A percentile compares a stretch with the other conserved stretches of the same genome.
These are phyloP conservation scores for Villa cingulata DNA, from an alignment of 2,888 invertebrate genomes.

Conservation along the genomic window DNA sequence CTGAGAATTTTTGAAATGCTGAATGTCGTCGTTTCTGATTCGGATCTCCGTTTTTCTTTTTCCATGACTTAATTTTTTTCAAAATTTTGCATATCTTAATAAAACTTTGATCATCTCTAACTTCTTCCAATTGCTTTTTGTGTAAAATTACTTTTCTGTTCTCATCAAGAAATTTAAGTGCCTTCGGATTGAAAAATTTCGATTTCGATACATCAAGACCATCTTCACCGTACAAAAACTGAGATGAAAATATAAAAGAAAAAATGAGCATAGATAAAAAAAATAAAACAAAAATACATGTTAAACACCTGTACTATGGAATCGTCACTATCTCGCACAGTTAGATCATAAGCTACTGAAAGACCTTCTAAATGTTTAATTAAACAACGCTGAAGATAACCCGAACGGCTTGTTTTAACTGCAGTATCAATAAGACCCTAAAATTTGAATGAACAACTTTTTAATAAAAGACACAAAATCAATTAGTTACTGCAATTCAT, in stretches of 20 bases:
- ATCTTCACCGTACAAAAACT: conserved; percentile 89
- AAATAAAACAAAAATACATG: background rate
- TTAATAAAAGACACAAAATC: background rate
- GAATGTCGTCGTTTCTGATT: conserved; percentile 34
- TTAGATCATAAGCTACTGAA: conserved; percentile 82
- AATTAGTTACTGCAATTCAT: conserved; percentile 15
- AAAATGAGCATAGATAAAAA: background rate
- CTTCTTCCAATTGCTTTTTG: conserved; percentile 40
- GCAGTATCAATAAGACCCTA: conserved; percentile 97
- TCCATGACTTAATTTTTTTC: conserved; percentile 50
- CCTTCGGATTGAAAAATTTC: conserved; percentile 64
- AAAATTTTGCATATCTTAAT: conserved; percentile 41
- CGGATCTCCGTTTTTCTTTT: conserved; percentile 40
- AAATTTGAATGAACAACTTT: conserved; percentile 6
- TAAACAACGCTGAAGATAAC: conserved; percentile 92
- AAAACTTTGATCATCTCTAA: conserved; percentile 43
- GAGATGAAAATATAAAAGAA: conserved; percentile 6
- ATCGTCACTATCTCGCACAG: conserved; percentile 89
- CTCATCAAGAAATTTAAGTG: conserved; percentile 66
- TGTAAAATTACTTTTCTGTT: conserved; percentile 57
- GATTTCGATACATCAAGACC: conserved; percentile 80
- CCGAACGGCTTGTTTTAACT: conserved; percentile 96
- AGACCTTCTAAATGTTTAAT: conserved; percentile 97
- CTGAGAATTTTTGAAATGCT: conserved; percentile 49
- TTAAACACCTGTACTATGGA: conserved; percentile 70